Evolutionary conservation across 2,888 invertebrate species (phyloP), one percentile per base, ranked within the genome.

Genomic region (Fragum fragum): DNA sequence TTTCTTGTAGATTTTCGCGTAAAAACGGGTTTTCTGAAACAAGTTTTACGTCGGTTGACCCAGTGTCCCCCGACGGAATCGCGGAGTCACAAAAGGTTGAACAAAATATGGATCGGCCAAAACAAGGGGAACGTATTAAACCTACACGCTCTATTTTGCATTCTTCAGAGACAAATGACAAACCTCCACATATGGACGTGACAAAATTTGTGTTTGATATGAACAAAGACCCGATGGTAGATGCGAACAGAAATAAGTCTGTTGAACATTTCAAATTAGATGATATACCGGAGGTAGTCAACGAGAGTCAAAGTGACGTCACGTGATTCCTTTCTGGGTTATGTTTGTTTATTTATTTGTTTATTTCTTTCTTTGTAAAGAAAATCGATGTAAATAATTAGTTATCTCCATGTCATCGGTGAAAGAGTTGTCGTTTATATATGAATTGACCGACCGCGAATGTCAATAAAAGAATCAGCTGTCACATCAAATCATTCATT

Each of bases 11-110:
- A 73, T 88, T 90, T 81, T 83, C 87, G 66, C 89, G 87, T 39
- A 88, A 79, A 76, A 90, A 89, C 70, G 87, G 89, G 69, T 88
- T 87, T 61, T 87, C 87, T 68, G 89, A 90, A 76, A 90, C 89
- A 61, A 88, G 86, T 69, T 90, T 87, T 82, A 90, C 90, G 23
- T 87, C 88, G 16, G 84, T 89, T 61, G 87, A 86, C 14, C 71
- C 63, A 28, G 36, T n/a, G 5, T 83, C 87, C 11, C 78, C 82
- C 1, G 77, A 80, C 29, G 71, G 84, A 69, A 76, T 82, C 18
- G 28, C n/a, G 14, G n/a, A 26, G 14, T 70, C 26, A 72, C 55
- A 26, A 28, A 74, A 76, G 6, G 21, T 42, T 21, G 66, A 66
- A 16, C 23, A 21, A 21, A 66, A 11, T 36, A 21, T 32, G 1